Percentiles rank a stretch among this genome's conserved stretches.
Conservation (phyloP, 2,113 vertebrate genomes). For the Odontesthes bonariensis region DNA sequence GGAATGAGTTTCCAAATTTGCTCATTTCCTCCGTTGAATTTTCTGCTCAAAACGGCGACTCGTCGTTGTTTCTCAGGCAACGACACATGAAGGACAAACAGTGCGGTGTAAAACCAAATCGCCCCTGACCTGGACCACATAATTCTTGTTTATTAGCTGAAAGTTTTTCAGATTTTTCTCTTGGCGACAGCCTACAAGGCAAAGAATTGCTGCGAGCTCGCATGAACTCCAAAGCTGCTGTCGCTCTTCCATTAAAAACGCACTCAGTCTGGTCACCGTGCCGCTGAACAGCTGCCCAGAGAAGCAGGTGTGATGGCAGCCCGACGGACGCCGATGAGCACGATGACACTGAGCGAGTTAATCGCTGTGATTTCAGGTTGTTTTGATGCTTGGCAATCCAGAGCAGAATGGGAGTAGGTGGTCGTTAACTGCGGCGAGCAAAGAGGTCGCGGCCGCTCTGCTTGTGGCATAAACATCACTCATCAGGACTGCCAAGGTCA, state of each 20-base stretch:
- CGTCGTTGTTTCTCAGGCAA: no score
- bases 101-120: not conserved
- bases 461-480: conserved; percentile 51
- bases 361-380: conserved; percentile 59
- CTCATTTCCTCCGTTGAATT: no score
- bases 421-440: conserved; percentile 44
- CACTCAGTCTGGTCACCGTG: not conserved
- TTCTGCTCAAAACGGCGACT: no score
- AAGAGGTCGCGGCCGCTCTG: conserved; percentile 35
- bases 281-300: conserved; percentile 48
- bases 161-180: not conserved
- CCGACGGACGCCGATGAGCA: conserved; percentile 2
- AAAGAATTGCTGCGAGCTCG: not conserved
- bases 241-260: conserved; percentile 10
- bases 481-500: conserved; percentile 55
- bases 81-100: not conserved
- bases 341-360: conserved; percentile 25
- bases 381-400: conserved; percentile 56
- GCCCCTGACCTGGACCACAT: not conserved
- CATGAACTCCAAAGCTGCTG: not conserved
- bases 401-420: conserved; percentile 20
- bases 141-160: not conserved
- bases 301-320: conserved; percentile 66
- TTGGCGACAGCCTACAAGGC: not conserved
- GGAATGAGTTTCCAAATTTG: no score